Percentiles rank a stretch among this genome's conserved stretches.
Evolutionary conservation across 2,113 vertebrate species (phyloP).

Genomic region (Triplophysa siluroides): DNA sequence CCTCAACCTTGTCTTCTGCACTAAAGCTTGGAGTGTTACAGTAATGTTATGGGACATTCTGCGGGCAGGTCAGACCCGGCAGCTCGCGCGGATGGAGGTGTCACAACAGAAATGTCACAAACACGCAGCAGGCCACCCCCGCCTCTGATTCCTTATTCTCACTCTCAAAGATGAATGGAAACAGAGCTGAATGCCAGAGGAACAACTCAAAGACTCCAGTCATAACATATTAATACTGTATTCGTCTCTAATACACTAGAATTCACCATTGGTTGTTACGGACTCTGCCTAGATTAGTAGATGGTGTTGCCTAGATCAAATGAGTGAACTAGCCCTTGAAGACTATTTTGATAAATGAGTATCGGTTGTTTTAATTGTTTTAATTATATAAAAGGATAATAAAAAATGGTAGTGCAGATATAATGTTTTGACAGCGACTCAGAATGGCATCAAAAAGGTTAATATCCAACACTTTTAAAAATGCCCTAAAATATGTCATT

Average conservation of each 20-base stretch:
- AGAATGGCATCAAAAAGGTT: too few relatives aligned
- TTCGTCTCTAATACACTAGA: background rate
- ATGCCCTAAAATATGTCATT: too few relatives aligned
- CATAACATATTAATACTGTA: background rate
- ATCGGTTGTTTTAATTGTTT: too few relatives aligned
- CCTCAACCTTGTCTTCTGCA: background rate
- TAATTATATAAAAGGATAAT: too few relatives aligned
- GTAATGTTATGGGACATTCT: slow-evolving; percentile 59
- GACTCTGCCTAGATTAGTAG: too few relatives aligned
- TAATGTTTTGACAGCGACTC: too few relatives aligned
- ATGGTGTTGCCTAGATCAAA: too few relatives aligned
- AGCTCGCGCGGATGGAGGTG: slow-evolving; percentile 48
- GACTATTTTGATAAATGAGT: too few relatives aligned
- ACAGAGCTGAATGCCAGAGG: slow-evolving; percentile 9
- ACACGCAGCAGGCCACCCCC: slow-evolving; percentile 12
- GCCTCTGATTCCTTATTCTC: slow-evolving; percentile 48
- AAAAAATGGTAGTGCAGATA: too few relatives aligned
- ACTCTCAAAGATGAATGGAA: background rate
- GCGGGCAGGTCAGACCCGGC: slow-evolving; percentile 57
- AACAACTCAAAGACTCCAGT: slow-evolving; percentile 33
- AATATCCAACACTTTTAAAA: too few relatives aligned
- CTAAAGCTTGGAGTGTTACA: slow-evolving; percentile 21
- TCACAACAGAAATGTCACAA: slow-evolving; percentile 66
- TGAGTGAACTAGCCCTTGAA: too few relatives aligned
- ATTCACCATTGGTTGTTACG: background rate